These are phyloP conservation scores for Pelecanus crispus DNA, from an alignment of 2,113 vertebrate genomes.

Conservation along the genomic window DNA sequence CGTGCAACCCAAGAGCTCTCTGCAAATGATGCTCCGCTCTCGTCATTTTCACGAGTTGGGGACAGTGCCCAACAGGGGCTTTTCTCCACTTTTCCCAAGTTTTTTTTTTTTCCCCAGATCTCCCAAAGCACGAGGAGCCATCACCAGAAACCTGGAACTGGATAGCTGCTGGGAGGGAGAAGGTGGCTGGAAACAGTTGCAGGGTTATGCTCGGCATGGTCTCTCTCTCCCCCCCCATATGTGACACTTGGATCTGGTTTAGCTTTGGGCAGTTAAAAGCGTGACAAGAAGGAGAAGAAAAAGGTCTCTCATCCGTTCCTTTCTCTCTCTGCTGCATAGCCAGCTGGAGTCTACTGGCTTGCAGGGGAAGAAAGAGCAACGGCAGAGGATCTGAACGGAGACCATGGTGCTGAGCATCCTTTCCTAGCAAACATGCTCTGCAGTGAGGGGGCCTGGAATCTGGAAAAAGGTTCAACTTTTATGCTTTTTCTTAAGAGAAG, in stretches of 20 bases:
- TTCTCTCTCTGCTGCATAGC: not conserved
- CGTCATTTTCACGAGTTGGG: not conserved
- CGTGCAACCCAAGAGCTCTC: not conserved
- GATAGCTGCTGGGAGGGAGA: not conserved
- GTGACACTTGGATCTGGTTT: not conserved
- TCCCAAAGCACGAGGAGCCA: not conserved
- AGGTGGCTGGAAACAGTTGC: not conserved
- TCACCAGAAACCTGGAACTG: not conserved
- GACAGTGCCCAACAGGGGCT: not conserved
- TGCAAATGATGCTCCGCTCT: not conserved
- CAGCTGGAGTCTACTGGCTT: not conserved
- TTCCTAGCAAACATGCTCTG: not conserved
- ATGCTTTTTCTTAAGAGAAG: not conserved
- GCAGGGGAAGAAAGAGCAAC: not conserved
- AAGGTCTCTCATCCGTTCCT: not conserved
- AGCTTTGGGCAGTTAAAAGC: not conserved
- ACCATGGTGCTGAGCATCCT: not conserved
- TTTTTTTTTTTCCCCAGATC: rapidly evolving
- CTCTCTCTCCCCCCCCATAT: not conserved
- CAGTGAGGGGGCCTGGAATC: not conserved
- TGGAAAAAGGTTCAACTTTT: not conserved
- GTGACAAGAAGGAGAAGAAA: not conserved
- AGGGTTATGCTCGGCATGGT: not conserved
- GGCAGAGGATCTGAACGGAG: not conserved
- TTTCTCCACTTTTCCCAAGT: not conserved